Conservation (phyloP, 2,888 invertebrate species). For the Kryphioiulus occultus region DNA sequence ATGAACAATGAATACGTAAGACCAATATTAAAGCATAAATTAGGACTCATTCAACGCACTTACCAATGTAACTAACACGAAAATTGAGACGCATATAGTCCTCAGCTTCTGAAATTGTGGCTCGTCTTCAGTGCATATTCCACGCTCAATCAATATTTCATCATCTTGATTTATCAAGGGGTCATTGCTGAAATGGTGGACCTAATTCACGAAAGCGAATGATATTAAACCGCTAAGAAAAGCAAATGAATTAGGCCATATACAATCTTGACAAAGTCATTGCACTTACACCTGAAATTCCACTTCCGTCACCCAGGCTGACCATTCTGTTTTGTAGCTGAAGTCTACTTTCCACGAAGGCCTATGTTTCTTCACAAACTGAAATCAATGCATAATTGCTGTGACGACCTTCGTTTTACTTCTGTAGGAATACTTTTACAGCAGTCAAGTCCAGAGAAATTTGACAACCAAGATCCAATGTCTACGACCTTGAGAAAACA, state of each 20-base stretch:
- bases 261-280: neutral
- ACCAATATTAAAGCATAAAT: too few relatives aligned
- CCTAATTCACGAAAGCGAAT: neutral
- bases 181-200: slow-evolving; percentile 41
- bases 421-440: neutral
- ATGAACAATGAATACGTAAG: too few relatives aligned
- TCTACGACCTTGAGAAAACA: too few relatives aligned
- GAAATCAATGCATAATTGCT: neutral
- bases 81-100: neutral
- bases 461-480: neutral
- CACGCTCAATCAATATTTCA: neutral
- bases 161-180: slow-evolving; percentile 39
- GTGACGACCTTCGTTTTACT: neutral
- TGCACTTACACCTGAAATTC: slow-evolving; percentile 19
- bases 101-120: neutral
- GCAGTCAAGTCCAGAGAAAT: neutral
- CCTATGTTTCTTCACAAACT: neutral
- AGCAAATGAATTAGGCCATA: neutral
- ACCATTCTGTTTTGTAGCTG: neutral
- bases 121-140: neutral
- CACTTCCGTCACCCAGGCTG: neutral
- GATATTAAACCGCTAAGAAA: too few relatives aligned
- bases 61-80: neutral
- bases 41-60: neutral
- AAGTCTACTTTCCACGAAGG: neutral